Conservation (phyloP, 2,113 vertebrate species). For the Pelecanoides urinatrix region DNA sequence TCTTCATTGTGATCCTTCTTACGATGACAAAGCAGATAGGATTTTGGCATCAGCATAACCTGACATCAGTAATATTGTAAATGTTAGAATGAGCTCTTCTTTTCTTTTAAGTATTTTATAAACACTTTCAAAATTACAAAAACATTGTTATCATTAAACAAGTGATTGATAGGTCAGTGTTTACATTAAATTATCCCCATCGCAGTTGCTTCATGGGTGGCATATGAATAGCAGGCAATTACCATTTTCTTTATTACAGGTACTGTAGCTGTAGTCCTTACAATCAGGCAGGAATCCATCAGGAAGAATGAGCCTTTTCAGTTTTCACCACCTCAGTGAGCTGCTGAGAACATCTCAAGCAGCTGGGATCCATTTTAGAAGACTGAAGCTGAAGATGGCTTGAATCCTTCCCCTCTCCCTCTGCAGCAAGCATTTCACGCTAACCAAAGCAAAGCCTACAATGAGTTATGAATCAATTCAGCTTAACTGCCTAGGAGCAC, state of each 20-base stretch:
- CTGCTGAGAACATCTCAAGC: slow-evolving; percentile 63
- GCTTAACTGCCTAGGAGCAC: background rate
- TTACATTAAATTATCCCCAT: slow-evolving; percentile 41
- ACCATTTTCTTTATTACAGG: slow-evolving; percentile 22
- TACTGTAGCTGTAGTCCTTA: background rate
- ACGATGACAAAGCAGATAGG: background rate
- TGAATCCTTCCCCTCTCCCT: background rate
- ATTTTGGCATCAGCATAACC: background rate
- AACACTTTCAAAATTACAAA: background rate
- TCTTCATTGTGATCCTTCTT: background rate
- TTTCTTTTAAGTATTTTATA: background rate
- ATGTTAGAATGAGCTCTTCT: background rate
- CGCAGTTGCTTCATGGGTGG: slow-evolving; percentile 45
- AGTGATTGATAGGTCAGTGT: background rate
- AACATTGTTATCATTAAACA: background rate
- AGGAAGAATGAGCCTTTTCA: background rate
- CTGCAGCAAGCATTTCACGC: background rate
- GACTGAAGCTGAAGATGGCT: slow-evolving; percentile 37
- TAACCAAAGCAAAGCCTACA: background rate
- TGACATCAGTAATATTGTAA: background rate
- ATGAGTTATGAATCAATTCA: background rate
- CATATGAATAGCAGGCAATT: slow-evolving; percentile 61
- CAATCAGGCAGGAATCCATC: slow-evolving; percentile 40
- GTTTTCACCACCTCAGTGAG: slow-evolving; percentile 64
- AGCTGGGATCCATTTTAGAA: slow-evolving; percentile 54